Conservation (phyloP, 2,113 vertebrate species). For the Gavia stellata region DNA sequence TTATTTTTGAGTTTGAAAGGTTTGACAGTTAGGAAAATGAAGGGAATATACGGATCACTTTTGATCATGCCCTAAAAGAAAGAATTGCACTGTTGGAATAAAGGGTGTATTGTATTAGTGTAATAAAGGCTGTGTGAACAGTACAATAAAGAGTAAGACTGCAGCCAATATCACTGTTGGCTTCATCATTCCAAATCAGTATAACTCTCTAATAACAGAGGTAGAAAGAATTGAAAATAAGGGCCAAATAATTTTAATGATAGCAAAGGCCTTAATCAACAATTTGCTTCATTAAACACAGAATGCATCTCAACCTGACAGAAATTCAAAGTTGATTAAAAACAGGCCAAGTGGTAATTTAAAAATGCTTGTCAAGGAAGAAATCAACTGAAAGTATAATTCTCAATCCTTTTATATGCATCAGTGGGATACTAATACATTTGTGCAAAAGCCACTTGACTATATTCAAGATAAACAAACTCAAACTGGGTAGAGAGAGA, state of each 20-base stretch:
- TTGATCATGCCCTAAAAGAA: background rate
- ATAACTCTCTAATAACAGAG: slow-evolving; percentile 3
- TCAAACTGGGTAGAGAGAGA: background rate
- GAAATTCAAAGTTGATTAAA: slow-evolving; percentile 49
- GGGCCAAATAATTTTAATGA: background rate
- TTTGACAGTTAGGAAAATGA: background rate
- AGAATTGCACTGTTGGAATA: background rate
- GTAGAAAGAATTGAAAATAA: background rate
- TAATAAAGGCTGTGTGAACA: background rate
- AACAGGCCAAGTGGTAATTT: slow-evolving; percentile 55
- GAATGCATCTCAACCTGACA: slow-evolving; percentile 43
- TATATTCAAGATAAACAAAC: background rate
- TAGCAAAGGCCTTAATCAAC: slow-evolving; percentile 36
- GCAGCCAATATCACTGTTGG: background rate
- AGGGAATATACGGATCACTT: background rate
- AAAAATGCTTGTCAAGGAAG: slow-evolving; percentile 40
- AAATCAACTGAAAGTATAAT: slow-evolving; percentile 51
- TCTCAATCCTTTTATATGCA: background rate
- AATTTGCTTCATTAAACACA: slow-evolving; percentile 51
- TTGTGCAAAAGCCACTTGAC: slow-evolving; percentile 40
- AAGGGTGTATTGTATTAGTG: background rate
- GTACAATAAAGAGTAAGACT: background rate
- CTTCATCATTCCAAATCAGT: background rate
- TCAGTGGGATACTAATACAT: slow-evolving; percentile 37
- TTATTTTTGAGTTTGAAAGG: background rate